Percentiles rank a stretch among this genome's conserved stretches.
Conservation (phyloP, 2,888 invertebrate genomes). For the Thecocarcelia acutangulata region DNA sequence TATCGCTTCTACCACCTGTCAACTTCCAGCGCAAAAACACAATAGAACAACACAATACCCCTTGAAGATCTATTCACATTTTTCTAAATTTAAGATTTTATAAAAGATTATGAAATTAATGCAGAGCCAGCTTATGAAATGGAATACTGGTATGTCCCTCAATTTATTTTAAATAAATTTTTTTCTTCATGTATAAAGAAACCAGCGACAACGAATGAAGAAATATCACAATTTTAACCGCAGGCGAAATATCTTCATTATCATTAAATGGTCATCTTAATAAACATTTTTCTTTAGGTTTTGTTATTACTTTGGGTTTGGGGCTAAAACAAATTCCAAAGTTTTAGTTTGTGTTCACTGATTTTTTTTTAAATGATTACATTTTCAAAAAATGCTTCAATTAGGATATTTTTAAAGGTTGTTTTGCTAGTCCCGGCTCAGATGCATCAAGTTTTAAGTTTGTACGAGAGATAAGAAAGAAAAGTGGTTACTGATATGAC, state of each 20-base stretch:
- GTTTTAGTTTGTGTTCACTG: too few species aligned
- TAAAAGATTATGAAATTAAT: slow-evolving; percentile 62
- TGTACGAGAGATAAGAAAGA: too few species aligned
- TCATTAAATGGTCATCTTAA: slow-evolving; percentile 62
- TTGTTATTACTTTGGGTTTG: slow-evolving; percentile 12
- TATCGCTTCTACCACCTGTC: not conserved
- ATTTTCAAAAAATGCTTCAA: too few species aligned
- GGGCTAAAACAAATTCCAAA: not conserved
- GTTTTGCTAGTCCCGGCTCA: too few species aligned
- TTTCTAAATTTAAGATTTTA: slow-evolving; percentile 49
- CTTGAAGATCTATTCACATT: slow-evolving; percentile 41
- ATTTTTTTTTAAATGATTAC: too few species aligned
- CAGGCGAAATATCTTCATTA: slow-evolving; percentile 45
- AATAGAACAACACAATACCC: not conserved
- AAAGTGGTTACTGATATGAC: too few species aligned
- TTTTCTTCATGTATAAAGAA: not conserved
- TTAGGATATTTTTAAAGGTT: too few species aligned
- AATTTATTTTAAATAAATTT: too few species aligned
- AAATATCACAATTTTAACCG: slow-evolving; percentile 34
- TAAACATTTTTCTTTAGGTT: slow-evolving; percentile 1
- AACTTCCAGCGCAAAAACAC: not conserved
- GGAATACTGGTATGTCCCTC: too few species aligned
- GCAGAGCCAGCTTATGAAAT: not conserved
- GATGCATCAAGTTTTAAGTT: too few species aligned
- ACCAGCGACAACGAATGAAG: slow-evolving; percentile 1